Evolutionary conservation across 2,113 vertebrate species (phyloP).

Genomic region (Actinemys pallida): DNA sequence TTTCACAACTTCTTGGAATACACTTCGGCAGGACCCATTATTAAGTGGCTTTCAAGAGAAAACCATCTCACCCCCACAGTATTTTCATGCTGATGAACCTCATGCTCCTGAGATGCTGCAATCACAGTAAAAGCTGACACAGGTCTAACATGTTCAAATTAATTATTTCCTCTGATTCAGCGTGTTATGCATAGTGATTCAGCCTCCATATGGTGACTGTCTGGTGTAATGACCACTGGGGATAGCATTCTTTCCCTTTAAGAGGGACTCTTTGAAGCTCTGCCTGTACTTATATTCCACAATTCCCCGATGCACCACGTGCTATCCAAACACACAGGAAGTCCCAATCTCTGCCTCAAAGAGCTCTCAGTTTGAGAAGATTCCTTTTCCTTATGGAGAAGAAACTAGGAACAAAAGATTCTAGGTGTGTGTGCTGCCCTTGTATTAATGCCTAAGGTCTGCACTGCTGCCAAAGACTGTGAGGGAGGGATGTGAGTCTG

Average conservation of each 20-base stretch:
- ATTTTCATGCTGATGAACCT: constrained; percentile 48
- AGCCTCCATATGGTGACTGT: constrained; percentile 15
- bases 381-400: neutral
- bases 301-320: neutral
- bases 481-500: neutral
- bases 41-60: constrained; percentile 31
- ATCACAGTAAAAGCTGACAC: constrained; percentile 37
- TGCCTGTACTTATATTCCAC: neutral
- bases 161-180: constrained; percentile 34
- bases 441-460: neutral
- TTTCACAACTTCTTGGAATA: constrained; percentile 38
- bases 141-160: constrained; percentile 22
- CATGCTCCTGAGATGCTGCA: constrained; percentile 59
- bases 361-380: neutral
- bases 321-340: neutral
- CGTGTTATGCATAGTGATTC: neutral
- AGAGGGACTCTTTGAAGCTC: neutral
- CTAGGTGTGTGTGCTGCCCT: neutral
- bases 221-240: constrained; percentile 6
- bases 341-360: neutral
- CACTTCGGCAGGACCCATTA: neutral
- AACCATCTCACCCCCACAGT: constrained; percentile 62
- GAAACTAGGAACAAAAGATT: neutral
- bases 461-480: neutral
- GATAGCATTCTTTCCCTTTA: neutral